phyloP scores from a whole-genome alignment of 92 coral and sea anemone species.

The Palythoa grandis region DNA sequence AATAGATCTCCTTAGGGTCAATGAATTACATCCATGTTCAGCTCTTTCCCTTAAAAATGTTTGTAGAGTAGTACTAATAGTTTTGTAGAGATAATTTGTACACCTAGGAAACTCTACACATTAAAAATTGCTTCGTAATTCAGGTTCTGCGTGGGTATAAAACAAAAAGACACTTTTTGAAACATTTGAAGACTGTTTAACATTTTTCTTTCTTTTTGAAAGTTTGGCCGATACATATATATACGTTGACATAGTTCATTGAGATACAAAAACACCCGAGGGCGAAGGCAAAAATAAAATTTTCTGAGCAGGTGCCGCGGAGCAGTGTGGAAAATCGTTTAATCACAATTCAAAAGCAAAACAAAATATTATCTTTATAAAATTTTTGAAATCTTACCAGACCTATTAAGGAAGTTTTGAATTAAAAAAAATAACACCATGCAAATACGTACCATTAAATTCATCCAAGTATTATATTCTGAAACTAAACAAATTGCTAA shows the following conservation, averaged over 20 bases:
- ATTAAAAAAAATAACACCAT: conserved; percentile 3
- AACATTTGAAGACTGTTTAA: neutral
- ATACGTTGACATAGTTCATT: neutral
- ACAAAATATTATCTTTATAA: conserved; percentile 32
- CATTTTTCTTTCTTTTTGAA: neutral
- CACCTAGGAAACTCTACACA: neutral
- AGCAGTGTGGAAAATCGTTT: conserved; percentile 18
- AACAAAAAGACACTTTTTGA: neutral
- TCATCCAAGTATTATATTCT: neutral
- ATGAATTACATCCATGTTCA: neutral
- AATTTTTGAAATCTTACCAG: neutral
- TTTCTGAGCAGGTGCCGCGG: conserved; percentile 34
- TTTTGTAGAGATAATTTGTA: neutral
- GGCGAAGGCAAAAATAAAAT: conserved; percentile 9
- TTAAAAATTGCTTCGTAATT: neutral
- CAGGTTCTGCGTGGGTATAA: neutral
- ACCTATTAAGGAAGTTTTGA: neutral
- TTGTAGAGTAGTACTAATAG: neutral
- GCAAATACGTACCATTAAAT: neutral
- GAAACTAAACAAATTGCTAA: no score
- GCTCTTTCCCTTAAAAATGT: neutral
- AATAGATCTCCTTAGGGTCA: neutral
- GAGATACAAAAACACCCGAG: conserved; percentile 6
- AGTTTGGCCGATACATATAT: no score
- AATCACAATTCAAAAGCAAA: conserved; percentile 36